Evolutionary conservation across 1,140 invertebrate genomes (phyloP), one percentile per base, ranked within the genome.

Genomic region (Lysiphlebus fabarum): DNA sequence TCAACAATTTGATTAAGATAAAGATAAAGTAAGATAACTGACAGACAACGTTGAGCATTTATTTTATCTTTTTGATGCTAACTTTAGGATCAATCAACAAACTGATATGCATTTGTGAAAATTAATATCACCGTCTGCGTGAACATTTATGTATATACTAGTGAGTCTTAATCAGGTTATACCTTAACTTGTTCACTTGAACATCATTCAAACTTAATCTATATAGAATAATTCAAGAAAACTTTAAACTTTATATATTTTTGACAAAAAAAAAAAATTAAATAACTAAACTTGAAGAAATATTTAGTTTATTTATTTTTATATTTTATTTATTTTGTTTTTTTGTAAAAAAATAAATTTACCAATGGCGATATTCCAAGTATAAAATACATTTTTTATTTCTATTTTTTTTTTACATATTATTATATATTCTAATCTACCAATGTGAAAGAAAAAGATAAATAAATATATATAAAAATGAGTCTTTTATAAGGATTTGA

Each of bases 31-130:
- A 44, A 49, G 44, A 60, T 42, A 38, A 60, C 17, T 42, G 45
- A 54, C 42, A 34, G 45, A 53, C 14, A 26, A 26, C 9, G 38
- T 34, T 64, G 59, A 67, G 67, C 64, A 65, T 69, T 69, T 26
- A 26, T 26, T 1, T 69, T 68, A 67, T 60, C 59, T 61, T 44
- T 56, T 51, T 53, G 55, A 57, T 33, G 64, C 63, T 62, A 73
- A 71, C 65, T 71, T 73, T 69, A 61, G 65, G 69, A 69, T 71
- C 71, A 73, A 73, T 70, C 68, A 70, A 66, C 65, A 66, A 65
- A 59, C 68, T 65, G 69, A 68, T 61, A 61, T 68, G 69, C 68
- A 71, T 71, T 36, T 62, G 65, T 64, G 71, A 73, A 71, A 68
- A 71, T 71, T 68, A 71, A 70, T 71, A 71, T 69, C 66, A 68